These are phyloP conservation scores for Cantharis rustica DNA, from an alignment of 2,888 invertebrate species.

Conservation along the genomic window DNA sequence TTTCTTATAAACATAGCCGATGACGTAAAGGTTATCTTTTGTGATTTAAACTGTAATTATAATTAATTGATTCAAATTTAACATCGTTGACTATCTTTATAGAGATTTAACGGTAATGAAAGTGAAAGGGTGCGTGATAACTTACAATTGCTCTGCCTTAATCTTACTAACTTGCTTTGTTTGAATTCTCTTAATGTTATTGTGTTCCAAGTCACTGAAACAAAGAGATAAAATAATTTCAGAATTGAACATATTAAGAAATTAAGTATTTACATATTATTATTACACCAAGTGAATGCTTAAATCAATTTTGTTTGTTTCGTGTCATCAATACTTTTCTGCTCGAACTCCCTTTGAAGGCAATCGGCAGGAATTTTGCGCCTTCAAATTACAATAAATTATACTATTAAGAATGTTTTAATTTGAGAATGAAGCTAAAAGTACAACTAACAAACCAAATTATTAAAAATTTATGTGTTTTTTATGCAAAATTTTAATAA, in stretches of 20 bases:
- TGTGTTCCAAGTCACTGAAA: slow-evolving; percentile 56
- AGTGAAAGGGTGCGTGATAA: slow-evolving; percentile 27
- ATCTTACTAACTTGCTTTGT: slow-evolving; percentile 50
- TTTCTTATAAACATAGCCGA: not conserved
- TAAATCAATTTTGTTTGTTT: not conserved
- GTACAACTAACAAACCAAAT: too few relatives aligned
- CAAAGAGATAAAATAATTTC: slow-evolving; percentile 26
- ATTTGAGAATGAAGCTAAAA: not conserved
- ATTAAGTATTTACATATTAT: not conserved
- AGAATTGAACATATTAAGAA: not conserved
- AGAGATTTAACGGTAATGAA: not conserved
- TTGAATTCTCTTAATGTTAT: slow-evolving; percentile 51
- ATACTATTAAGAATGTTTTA: not conserved
- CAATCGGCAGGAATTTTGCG: not conserved
- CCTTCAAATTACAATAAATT: not conserved
- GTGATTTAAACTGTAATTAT: not conserved
- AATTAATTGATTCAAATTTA: not conserved
- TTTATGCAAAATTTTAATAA: too few relatives aligned
- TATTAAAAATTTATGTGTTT: too few relatives aligned
- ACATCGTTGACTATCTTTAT: not conserved
- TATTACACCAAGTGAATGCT: not conserved
- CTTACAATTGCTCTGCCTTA: slow-evolving; percentile 55
- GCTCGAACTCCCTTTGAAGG: not conserved
- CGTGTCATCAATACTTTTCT: not conserved
- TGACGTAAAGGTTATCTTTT: not conserved